phyloP scores from a whole-genome alignment of 2,113 vertebrate genomes.

The Heterocephalus glaber region DNA sequence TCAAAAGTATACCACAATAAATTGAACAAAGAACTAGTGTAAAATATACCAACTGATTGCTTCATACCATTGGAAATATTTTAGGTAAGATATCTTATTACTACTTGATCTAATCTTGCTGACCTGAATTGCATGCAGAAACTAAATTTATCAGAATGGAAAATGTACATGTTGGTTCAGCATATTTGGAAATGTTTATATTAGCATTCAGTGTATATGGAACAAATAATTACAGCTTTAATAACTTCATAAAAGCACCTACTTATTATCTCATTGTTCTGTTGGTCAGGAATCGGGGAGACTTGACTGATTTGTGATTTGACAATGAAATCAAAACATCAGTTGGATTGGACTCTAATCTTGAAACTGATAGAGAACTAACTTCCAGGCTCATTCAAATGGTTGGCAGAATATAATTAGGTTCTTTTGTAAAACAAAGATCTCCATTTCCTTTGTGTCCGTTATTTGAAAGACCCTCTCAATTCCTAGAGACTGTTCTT shows the following conservation, averaged over 20 bases:
- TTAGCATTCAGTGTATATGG: not conserved
- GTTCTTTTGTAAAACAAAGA: not conserved
- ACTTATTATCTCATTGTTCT: not conserved
- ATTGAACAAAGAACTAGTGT: not conserved
- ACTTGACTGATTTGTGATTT: not conserved
- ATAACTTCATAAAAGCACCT: not conserved
- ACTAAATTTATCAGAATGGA: not conserved
- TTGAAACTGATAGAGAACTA: not conserved
- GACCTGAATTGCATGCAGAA: not conserved
- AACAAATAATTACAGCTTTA: not conserved
- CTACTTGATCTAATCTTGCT: not conserved
- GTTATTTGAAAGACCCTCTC: not conserved
- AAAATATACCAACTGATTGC: not conserved
- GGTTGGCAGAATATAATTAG: not conserved
- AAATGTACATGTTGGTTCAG: not conserved
- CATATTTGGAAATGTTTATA: not conserved
- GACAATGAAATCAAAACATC: not conserved
- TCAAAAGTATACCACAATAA: not conserved
- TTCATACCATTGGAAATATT: not conserved
- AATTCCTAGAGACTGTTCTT: not conserved
- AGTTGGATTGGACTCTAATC: too few species aligned
- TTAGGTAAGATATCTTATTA: not conserved
- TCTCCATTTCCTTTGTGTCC: not conserved
- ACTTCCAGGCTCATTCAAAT: not conserved
- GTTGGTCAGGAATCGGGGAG: not conserved